phyloP scores from a whole-genome alignment of 1,140 invertebrate genomes.

The Diprion similis region DNA sequence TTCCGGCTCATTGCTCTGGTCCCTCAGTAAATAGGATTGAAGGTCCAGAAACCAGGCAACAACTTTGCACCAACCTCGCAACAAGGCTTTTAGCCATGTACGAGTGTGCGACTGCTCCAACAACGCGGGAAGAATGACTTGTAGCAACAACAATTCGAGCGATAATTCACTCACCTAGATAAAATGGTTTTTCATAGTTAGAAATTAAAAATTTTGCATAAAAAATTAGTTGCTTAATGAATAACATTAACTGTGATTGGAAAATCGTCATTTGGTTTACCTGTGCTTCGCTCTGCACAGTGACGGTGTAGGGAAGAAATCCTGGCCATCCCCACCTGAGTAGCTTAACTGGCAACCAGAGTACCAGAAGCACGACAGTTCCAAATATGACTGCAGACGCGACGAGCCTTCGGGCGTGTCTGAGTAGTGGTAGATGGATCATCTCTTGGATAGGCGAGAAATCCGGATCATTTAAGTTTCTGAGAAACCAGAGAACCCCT shows the following conservation, averaged over 20 bases:
- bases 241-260: slow-evolving; percentile 13
- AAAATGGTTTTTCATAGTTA: background rate
- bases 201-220: background rate
- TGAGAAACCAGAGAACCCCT: slow-evolving; percentile 95
- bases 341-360: slow-evolving; percentile 93
- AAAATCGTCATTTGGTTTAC: slow-evolving; percentile 68
- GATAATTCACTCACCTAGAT: slow-evolving; percentile 86
- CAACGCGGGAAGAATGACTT: slow-evolving; percentile 94
- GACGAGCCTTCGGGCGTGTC: slow-evolving; percentile 88
- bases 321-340: slow-evolving; percentile 83
- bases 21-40: slow-evolving; percentile 87
- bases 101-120: slow-evolving; percentile 96
- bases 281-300: slow-evolving; percentile 79
- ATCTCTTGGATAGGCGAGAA: slow-evolving; percentile 99
- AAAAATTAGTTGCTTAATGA: background rate
- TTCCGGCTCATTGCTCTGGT: slow-evolving; percentile 60
- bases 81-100: slow-evolving; percentile 87
- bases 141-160: slow-evolving; percentile 91
- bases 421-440: slow-evolving; percentile 95
- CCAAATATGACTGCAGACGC: slow-evolving; percentile 96
- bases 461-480: slow-evolving; percentile 98
- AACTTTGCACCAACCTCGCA: slow-evolving; percentile 87
- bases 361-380: slow-evolving; percentile 92
- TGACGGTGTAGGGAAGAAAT: slow-evolving; percentile 94
- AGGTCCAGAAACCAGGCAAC: slow-evolving; percentile 88